Percentiles rank a stretch among this genome's conserved stretches.
phyloP scores from a whole-genome alignment of 2,113 vertebrate species.

The Apteryx owenii region DNA sequence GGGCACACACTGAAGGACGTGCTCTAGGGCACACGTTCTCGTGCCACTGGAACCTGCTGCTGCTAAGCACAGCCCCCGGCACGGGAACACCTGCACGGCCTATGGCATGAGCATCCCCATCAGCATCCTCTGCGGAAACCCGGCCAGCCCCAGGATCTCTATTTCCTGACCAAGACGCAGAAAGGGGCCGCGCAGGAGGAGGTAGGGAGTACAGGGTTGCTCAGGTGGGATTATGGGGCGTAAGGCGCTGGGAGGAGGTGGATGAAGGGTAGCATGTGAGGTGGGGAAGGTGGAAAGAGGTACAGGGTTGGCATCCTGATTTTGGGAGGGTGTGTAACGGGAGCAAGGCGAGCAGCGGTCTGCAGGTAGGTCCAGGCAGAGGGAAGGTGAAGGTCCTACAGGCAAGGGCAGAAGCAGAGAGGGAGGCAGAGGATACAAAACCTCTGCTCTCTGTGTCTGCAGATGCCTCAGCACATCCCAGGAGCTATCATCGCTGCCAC shows the following conservation, averaged over 20 bases:
- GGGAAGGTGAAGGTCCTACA: neutral
- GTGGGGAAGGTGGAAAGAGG: neutral
- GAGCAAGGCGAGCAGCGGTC: rapidly evolving
- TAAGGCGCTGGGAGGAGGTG: neutral
- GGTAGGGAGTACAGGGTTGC: neutral
- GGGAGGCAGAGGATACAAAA: neutral
- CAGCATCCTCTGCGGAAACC: rapidly evolving
- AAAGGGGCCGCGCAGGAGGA: neutral
- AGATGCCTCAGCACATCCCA: neutral
- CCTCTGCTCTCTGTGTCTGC: neutral
- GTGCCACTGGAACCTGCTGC: neutral
- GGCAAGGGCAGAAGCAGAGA: neutral
- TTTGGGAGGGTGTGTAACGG: neutral
- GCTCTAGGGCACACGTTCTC: rapidly evolving
- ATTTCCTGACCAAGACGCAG: neutral
- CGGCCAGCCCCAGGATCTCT: neutral
- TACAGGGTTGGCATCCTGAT: neutral
- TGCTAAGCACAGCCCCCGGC: neutral
- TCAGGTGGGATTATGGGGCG: neutral
- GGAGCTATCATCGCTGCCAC: neutral
- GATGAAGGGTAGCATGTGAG: neutral
- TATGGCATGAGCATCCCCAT: too few species aligned
- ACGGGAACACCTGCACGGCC: neutral
- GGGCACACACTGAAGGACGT: neutral
- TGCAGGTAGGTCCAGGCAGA: neutral